Base-by-base conservation (phyloP, 1,140 invertebrate species). In the Oncopeltus fasciatus region DNA sequence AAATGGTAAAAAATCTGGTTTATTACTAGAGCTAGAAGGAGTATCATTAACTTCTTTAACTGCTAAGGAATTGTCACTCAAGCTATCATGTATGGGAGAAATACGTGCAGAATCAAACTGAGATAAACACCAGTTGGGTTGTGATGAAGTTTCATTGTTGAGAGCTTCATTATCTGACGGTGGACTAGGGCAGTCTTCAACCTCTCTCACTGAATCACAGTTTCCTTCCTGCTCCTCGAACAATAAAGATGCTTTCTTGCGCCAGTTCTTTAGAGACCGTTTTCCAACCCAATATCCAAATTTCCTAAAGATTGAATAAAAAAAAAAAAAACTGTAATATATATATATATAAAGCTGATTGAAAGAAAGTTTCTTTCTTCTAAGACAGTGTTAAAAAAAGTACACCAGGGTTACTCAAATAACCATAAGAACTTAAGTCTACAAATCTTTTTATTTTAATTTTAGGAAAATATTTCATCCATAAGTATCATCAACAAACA, bases 281-380 rank as follows among this genome's bases (percentile, higher is more conserved):
- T 69, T 69, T 14, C 68, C 67, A 9, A 70, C 63, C 67, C 66
- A 70, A 51, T 51, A 70, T 27, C 60, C 62, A 5, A 59, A 44
- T 43, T 60, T 43, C 12, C 69, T 70, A 49, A 26, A 69, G 67
- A 60, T 61, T 66, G 60, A 33, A 60, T 5, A n/a, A n/a, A n/a
- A n/a, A n/a, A n/a, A n/a, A n/a, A n/a, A n/a, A n/a, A n/a, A n/a
- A n/a, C n/a, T n/a, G n/a, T n/a, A n/a, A n/a, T n/a, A n/a, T n/a
- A n/a, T n/a, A n/a, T n/a, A n/a, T n/a, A n/a, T n/a, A n/a, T n/a
- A n/a, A n/a, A n/a, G n/a, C n/a, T n/a, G n/a, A n/a, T n/a, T n/a
- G n/a, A n/a, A n/a, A n/a, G n/a, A n/a, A n/a, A n/a, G n/a, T n/a
- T n/a, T n/a, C n/a, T n/a, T n/a, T n/a, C n/a, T n/a, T n/a, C n/a